Conservation (phyloP, 2,888 invertebrate species). For the Pegoplata infirma region DNA sequence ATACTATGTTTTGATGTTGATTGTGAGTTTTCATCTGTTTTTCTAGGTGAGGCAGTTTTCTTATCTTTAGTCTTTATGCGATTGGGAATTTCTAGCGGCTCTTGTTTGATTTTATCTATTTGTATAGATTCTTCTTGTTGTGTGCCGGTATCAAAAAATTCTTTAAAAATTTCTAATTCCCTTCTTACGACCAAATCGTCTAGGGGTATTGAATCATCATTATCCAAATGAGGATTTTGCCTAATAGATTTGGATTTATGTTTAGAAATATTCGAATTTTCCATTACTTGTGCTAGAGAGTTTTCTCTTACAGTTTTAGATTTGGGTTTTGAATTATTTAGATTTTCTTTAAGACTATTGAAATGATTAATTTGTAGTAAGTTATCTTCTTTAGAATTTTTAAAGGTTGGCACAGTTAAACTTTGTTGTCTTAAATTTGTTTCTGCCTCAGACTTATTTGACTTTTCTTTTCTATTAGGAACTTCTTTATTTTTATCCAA, state of each 20-base stretch:
- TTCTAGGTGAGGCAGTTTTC: background rate
- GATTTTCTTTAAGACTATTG: background rate
- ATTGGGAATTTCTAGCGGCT: background rate
- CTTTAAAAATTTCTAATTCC: constrained; percentile 17
- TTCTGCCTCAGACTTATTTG: too few species aligned
- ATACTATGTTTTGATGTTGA: too few species aligned
- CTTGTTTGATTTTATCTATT: constrained; percentile 11
- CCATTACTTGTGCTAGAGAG: too few species aligned
- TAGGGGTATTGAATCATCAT: constrained; percentile 47
- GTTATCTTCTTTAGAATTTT: background rate
- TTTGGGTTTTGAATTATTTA: background rate
- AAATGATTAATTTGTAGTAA: background rate
- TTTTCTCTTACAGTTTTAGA: too few species aligned
- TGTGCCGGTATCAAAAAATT: constrained; percentile 37
- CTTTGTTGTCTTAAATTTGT: too few species aligned
- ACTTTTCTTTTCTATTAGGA: background rate
- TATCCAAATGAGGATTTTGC: background rate
- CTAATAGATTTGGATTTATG: background rate
- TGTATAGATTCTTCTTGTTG: background rate
- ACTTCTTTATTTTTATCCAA: background rate
- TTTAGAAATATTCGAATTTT: too few species aligned
- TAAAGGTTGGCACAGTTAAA: too few species aligned
- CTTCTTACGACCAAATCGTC: constrained; percentile 19
- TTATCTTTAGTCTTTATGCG: background rate
- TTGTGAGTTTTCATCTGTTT: background rate